Percentiles rank a stretch among this genome's conserved stretches.
Evolutionary conservation across 2,888 invertebrate species (phyloP).

Genomic region (Agelastica alni): DNA sequence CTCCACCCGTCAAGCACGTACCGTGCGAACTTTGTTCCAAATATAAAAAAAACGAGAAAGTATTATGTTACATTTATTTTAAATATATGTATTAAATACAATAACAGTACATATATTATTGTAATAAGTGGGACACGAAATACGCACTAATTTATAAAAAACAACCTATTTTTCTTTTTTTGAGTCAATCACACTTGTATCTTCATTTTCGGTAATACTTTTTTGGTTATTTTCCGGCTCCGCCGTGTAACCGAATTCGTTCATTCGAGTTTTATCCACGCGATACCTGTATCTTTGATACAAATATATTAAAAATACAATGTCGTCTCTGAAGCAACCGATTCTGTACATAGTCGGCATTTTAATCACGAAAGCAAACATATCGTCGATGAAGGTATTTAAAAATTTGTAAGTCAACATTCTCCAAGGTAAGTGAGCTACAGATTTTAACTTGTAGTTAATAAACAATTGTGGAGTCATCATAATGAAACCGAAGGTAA

Average conservation of each 20-base stretch:
- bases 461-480: conserved; percentile 99
- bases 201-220: neutral
- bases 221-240: conserved; percentile 58
- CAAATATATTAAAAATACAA: conserved; percentile 97
- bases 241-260: conserved; percentile 97
- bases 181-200: neutral
- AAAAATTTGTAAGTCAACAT: conserved; percentile 99
- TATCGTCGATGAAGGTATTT: conserved; percentile 99
- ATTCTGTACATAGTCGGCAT: conserved; percentile 99
- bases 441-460: conserved; percentile 98
- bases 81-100: conserved; percentile 17
- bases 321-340: conserved; percentile 98
- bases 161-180: conserved; percentile 18
- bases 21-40: too few relatives aligned
- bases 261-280: conserved; percentile 91
- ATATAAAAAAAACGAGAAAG: neutral
- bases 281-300: conserved; percentile 99
- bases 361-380: conserved; percentile 99
- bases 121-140: conserved; percentile 6
- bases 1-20: too few relatives aligned
- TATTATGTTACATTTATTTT: conserved; percentile 14
- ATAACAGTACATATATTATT: conserved; percentile 15
- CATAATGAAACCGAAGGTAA: conserved; percentile 99
- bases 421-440: conserved; percentile 98
- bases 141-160: conserved; percentile 7